phyloP scores from a whole-genome alignment of 2,113 vertebrate species.

The Camelus dromedarius region DNA sequence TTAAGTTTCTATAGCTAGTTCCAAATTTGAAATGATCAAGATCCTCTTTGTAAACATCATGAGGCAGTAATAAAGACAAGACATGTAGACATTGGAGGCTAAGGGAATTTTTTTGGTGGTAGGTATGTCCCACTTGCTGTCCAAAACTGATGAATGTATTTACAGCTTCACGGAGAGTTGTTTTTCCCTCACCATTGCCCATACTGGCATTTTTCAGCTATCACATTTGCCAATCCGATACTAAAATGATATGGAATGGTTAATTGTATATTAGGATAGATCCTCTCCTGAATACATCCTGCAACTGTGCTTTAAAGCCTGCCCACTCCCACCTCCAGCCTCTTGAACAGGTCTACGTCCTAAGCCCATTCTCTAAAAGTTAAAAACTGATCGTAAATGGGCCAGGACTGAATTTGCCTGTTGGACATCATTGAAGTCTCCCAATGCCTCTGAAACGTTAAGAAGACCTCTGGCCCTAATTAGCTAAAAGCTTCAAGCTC shows the following conservation, averaged over 20 bases:
- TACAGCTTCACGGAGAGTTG: neutral
- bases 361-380: neutral
- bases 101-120: neutral
- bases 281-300: neutral
- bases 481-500: constrained; percentile 63
- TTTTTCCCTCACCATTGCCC: neutral
- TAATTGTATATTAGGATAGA: neutral
- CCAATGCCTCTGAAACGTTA: constrained; percentile 53
- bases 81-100: neutral
- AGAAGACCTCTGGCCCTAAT: constrained; percentile 76
- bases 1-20: neutral
- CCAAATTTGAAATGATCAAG: constrained; percentile 15
- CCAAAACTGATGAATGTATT: neutral
- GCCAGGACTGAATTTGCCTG: constrained; percentile 24
- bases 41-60: neutral
- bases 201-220: neutral
- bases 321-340: neutral
- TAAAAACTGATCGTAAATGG: neutral
- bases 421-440: constrained; percentile 49
- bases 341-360: neutral
- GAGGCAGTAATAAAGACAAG: neutral
- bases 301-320: neutral
- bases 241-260: neutral
- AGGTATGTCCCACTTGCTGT: neutral
- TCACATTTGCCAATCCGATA: neutral